Percentiles rank a stretch among this genome's conserved stretches.
Evolutionary conservation across 2,797 vertebrate species (phyloP).

Genomic region (Pterois miles): DNA sequence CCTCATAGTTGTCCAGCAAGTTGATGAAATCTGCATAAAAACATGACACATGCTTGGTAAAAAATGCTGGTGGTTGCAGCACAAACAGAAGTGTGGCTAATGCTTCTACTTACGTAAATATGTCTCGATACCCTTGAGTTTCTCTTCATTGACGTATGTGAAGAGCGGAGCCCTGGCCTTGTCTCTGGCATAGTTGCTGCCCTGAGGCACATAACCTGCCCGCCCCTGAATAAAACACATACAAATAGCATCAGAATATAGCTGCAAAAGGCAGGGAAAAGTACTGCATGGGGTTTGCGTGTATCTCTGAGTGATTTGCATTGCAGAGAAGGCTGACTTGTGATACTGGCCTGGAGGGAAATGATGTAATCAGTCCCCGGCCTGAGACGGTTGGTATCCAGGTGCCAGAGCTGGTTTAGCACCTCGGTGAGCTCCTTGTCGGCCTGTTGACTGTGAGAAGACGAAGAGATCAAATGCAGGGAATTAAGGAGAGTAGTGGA

Average conservation of each 20-base stretch:
- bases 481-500: background rate
- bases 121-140: constrained; percentile 81
- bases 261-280: background rate
- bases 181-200: constrained; percentile 81
- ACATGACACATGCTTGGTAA: background rate
- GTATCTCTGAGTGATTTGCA: background rate
- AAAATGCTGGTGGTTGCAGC: background rate
- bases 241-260: background rate
- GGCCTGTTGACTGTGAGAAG: constrained; percentile 67
- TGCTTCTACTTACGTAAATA: constrained; percentile 78
- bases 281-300: background rate
- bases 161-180: constrained; percentile 80
- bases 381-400: constrained; percentile 86
- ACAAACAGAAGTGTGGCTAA: background rate
- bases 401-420: constrained; percentile 85
- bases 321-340: background rate
- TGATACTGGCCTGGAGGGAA: constrained; percentile 81
- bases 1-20: constrained; percentile 91
- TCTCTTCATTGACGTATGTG: constrained; percentile 80
- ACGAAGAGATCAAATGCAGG: background rate
- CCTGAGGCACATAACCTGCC: constrained; percentile 81
- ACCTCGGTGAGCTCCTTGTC: constrained; percentile 85
- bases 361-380: constrained; percentile 87
- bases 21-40: constrained; percentile 83
- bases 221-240: constrained; percentile 73